Conservation (phyloP, 2,888 invertebrate species). For the Noctua comes region DNA sequence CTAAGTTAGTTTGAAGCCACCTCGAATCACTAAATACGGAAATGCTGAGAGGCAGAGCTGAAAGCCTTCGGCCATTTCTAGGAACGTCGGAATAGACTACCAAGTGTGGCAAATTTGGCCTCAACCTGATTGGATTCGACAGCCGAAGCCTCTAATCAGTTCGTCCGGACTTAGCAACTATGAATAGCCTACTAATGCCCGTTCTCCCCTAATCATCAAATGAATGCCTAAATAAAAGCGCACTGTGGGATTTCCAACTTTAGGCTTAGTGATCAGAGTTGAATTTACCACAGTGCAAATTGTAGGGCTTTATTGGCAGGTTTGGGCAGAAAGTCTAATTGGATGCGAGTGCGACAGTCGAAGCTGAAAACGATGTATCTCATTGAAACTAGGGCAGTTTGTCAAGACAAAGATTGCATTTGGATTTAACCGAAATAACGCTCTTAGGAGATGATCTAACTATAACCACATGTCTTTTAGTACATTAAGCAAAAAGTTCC, state of each 20-base stretch:
- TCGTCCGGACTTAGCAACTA: not conserved
- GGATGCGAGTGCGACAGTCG: not conserved
- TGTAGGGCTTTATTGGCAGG: not conserved
- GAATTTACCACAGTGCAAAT: not conserved
- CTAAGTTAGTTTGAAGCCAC: not conserved
- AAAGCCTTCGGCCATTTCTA: not conserved
- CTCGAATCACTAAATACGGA: not conserved
- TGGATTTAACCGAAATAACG: not conserved
- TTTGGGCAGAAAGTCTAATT: not conserved
- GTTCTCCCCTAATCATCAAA: not conserved
- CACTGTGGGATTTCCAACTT: not conserved
- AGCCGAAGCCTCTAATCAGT: not conserved
- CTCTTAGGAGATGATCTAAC: not conserved
- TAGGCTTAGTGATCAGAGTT: not conserved
- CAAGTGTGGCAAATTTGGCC: not conserved
- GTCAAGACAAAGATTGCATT: not conserved
- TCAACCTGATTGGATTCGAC: not conserved
- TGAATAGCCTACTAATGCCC: not conserved
- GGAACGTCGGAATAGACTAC: not conserved
- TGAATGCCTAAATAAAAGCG: not conserved
- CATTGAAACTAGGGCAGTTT: not conserved
- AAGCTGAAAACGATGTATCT: not conserved
- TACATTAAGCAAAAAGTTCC: not conserved
- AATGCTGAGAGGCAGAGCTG: not conserved
- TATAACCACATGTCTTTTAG: not conserved